Evolutionary conservation across 1,140 invertebrate species (phyloP).

Genomic region (Nixonia krombeini): DNA sequence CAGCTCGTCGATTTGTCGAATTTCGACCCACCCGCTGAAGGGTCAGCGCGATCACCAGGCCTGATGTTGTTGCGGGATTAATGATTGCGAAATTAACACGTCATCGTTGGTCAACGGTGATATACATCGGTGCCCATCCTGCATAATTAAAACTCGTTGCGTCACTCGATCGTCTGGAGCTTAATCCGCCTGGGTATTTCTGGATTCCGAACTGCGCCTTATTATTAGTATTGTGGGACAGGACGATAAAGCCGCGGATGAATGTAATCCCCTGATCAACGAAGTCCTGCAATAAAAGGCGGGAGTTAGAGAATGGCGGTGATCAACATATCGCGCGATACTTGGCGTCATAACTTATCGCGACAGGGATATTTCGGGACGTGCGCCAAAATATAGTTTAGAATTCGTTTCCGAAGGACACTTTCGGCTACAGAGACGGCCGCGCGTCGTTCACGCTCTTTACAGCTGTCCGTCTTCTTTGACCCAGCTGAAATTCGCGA

Average conservation of each 20-base stretch:
- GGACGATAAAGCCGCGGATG: not conserved
- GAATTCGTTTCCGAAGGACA: not conserved
- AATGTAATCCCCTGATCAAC: not conserved
- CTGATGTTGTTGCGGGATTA: too few relatives aligned
- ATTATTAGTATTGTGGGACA: constrained; percentile 1
- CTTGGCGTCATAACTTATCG: not conserved
- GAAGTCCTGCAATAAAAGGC: not conserved
- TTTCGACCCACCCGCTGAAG: not conserved
- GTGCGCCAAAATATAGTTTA: not conserved
- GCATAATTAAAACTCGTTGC: too few relatives aligned
- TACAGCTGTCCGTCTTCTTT: not conserved
- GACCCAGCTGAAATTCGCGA: not conserved
- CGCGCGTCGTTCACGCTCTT: not conserved
- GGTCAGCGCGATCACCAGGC: too few relatives aligned
- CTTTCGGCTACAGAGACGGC: not conserved
- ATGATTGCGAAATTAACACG: too few relatives aligned
- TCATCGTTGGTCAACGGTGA: too few relatives aligned
- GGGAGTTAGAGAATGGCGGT: not conserved
- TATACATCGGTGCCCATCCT: too few relatives aligned
- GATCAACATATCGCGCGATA: not conserved
- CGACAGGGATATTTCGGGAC: not conserved
- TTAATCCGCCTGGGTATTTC: too few relatives aligned
- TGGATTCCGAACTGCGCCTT: too few relatives aligned
- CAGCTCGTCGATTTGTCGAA: constrained; percentile 3
- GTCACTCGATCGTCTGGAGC: too few relatives aligned